phyloP scores from a whole-genome alignment of 2,113 vertebrate species.

The Butastur rufipennis region DNA sequence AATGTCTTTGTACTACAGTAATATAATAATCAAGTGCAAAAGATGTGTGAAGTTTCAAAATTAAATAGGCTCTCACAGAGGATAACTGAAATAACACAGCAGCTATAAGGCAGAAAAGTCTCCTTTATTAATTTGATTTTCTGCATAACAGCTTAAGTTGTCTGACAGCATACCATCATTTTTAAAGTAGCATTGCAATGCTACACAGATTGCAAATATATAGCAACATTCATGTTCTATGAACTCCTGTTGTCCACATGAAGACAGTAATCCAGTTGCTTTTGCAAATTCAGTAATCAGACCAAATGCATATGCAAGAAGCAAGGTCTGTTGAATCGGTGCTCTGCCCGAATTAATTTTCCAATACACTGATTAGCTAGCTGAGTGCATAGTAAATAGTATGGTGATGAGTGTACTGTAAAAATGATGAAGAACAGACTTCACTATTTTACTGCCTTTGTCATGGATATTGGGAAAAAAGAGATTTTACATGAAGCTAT shows the following conservation, averaged over 20 bases:
- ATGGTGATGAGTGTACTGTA: not conserved
- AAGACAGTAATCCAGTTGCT: not conserved
- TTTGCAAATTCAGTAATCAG: slow-evolving; percentile 20
- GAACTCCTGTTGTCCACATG: not conserved
- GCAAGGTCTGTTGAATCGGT: not conserved
- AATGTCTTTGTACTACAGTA: not conserved
- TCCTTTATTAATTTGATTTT: not conserved
- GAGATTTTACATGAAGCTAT: not conserved
- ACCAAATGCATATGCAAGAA: slow-evolving; percentile 3
- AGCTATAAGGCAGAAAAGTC: not conserved
- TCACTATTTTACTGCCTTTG: not conserved
- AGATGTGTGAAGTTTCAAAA: not conserved
- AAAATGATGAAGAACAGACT: slow-evolving; percentile 7
- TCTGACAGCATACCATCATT: not conserved
- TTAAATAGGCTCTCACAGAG: not conserved
- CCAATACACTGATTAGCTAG: not conserved
- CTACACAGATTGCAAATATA: not conserved
- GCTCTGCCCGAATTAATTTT: slow-evolving; percentile 12
- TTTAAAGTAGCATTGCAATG: not conserved
- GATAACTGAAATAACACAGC: not conserved
- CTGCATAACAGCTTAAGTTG: not conserved
- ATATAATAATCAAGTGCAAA: not conserved
- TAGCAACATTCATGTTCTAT: not conserved
- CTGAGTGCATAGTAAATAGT: not conserved
- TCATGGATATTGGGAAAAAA: not conserved